A percentile compares a stretch with the other conserved stretches of the same genome.
Conservation (phyloP, 2,797 vertebrate species). For the Microctenopoma lineatum region DNA sequence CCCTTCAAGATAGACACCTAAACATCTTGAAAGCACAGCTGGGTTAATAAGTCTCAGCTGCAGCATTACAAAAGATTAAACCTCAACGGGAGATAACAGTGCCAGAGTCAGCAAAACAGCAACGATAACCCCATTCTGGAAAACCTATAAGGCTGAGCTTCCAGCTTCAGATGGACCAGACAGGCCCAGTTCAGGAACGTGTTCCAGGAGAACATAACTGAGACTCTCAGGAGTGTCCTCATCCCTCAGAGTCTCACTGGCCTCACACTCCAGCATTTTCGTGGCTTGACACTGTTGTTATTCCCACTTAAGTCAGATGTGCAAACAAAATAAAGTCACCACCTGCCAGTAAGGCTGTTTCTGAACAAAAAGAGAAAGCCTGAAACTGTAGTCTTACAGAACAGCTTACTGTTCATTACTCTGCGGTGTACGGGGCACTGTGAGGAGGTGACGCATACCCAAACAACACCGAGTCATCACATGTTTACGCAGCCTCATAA, state of each 20-base stretch:
- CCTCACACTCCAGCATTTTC: slow-evolving; percentile 52
- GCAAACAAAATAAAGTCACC: slow-evolving; percentile 59
- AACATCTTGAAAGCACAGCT: slow-evolving; percentile 49
- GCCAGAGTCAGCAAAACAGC: slow-evolving; percentile 78
- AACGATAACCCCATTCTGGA: slow-evolving; percentile 77
- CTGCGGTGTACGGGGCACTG: slow-evolving; percentile 63
- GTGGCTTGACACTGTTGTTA: slow-evolving; percentile 54
- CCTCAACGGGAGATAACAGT: slow-evolving; percentile 79
- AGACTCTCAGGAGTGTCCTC: slow-evolving; percentile 69
- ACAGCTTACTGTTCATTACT: slow-evolving; percentile 66
- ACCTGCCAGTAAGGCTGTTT: slow-evolving; percentile 49
- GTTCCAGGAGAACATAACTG: slow-evolving; percentile 66
- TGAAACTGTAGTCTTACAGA: slow-evolving; percentile 52
- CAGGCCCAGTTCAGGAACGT: slow-evolving; percentile 56
- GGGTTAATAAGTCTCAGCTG: slow-evolving; percentile 74
- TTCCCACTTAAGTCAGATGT: slow-evolving; percentile 56
- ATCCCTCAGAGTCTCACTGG: slow-evolving; percentile 50
- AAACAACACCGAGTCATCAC: slow-evolving; percentile 82
- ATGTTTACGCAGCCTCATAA: slow-evolving; percentile 79
- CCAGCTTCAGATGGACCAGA: slow-evolving; percentile 64
- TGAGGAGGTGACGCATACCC: slow-evolving; percentile 77
- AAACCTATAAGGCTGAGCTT: slow-evolving; percentile 74
- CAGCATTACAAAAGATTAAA: slow-evolving; percentile 78
- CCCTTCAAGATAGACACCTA: slow-evolving; percentile 9
- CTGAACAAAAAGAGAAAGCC: slow-evolving; percentile 39